phyloP scores from a whole-genome alignment of 2,113 vertebrate species.

The Solea senegalensis region DNA sequence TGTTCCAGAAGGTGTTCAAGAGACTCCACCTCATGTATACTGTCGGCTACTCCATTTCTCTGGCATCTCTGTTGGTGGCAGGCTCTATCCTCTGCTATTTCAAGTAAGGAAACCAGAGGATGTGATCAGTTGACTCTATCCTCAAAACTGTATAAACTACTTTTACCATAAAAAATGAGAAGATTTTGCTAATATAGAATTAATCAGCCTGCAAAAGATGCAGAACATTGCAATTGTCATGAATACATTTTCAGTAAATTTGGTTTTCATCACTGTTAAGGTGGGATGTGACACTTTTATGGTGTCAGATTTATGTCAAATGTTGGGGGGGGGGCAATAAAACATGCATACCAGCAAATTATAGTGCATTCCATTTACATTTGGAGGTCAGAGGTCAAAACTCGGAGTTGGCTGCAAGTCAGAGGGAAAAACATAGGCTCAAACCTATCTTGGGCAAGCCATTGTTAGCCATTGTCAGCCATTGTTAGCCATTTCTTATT shows the following conservation, averaged over 20 bases:
- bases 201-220: neutral
- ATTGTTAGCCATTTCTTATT: too few species aligned
- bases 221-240: too few species aligned
- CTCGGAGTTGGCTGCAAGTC: too few species aligned
- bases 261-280: neutral
- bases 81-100: conserved; percentile 90
- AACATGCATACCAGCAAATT: too few species aligned
- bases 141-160: neutral
- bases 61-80: conserved; percentile 85
- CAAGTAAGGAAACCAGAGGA: conserved; percentile 82
- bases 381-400: too few species aligned
- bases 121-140: neutral
- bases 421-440: too few species aligned
- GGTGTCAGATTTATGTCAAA: too few species aligned
- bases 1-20: conserved; percentile 86
- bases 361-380: too few species aligned
- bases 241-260: neutral
- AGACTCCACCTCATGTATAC: conserved; percentile 93
- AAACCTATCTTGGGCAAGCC: too few species aligned
- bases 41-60: conserved; percentile 88
- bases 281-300: too few species aligned
- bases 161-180: neutral
- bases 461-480: too few species aligned
- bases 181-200: neutral
- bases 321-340: too few species aligned